Conservation (phyloP, 2,888 invertebrate genomes). For the Rhagophthalmus giganteus region DNA sequence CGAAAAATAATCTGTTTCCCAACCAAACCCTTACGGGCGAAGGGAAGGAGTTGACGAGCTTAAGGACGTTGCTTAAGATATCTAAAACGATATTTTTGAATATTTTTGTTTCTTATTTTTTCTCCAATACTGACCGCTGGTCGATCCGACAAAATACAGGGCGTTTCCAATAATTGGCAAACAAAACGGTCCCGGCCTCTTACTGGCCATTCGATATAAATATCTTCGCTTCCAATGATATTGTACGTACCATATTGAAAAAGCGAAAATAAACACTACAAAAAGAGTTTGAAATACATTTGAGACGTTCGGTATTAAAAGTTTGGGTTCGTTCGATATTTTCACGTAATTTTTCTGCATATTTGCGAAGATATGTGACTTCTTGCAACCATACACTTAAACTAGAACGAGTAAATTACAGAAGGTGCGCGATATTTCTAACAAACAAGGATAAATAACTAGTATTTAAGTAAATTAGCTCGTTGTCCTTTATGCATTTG, state of each 20-base stretch:
- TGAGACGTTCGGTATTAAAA: no score
- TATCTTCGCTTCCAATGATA: conserved; percentile 38
- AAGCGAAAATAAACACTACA: conserved; percentile 2
- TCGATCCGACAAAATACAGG: conserved; percentile 36
- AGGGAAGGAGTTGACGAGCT: background rate
- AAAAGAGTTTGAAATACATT: background rate
- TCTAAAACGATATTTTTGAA: conserved; percentile 2
- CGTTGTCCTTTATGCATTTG: no score
- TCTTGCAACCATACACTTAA: no score
- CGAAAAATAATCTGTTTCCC: conserved; percentile 17
- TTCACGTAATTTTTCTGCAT: no score
- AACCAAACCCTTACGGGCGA: conserved; percentile 22
- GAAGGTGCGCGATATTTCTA: no score
- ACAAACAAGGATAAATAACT: no score
- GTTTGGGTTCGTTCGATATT: no score
- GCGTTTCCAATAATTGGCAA: conserved; percentile 41
- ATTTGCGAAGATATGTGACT: no score
- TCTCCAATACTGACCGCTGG: conserved; percentile 27
- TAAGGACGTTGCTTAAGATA: background rate
- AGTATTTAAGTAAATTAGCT: no score
- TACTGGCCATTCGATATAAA: conserved; percentile 34
- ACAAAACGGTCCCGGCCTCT: conserved; percentile 38
- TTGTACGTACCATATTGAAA: conserved; percentile 34
- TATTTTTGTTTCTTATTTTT: background rate
- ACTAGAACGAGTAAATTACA: no score